These are phyloP conservation scores for Nothoprocta pentlandii DNA, from an alignment of 2,113 vertebrate species.

Conservation along the genomic window DNA sequence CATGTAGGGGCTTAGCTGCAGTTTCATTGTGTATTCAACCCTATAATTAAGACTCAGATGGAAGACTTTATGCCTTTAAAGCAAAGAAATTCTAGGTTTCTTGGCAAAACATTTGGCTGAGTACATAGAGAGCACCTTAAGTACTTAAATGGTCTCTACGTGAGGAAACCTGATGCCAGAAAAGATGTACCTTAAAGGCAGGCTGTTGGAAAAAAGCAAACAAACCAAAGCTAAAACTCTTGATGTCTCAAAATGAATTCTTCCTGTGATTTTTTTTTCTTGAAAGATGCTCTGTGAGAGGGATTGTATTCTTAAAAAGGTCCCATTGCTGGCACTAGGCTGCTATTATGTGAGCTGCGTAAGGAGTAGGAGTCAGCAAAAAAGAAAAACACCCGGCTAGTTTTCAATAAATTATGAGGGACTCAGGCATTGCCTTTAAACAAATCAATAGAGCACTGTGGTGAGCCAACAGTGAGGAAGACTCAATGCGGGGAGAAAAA, in stretches of 20 bases:
- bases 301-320: not conserved
- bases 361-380: conserved; percentile 39
- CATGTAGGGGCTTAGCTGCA: conserved; percentile 77
- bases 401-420: conserved; percentile 52
- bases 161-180: conserved; percentile 68
- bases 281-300: conserved; percentile 51
- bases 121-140: conserved; percentile 66
- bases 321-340: not conserved
- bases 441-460: not conserved
- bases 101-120: conserved; percentile 71
- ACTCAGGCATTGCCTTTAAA: not conserved
- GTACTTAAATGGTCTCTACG: conserved; percentile 69
- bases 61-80: conserved; percentile 76
- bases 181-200: conserved; percentile 71
- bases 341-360: not conserved
- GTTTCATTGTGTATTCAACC: conserved; percentile 78
- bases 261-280: conserved; percentile 38
- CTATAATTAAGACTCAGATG: conserved; percentile 78
- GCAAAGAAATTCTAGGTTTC: conserved; percentile 76
- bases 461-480: not conserved
- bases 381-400: not conserved
- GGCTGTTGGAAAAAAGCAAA: conserved; percentile 63
- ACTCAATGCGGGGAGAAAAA: not conserved
- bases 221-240: conserved; percentile 9
- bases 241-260: conserved; percentile 43